Evolutionary conservation across 2,888 invertebrate genomes (phyloP), one percentile per base, ranked within the genome.

Genomic region (Cremastobaeus sp.): DNA sequence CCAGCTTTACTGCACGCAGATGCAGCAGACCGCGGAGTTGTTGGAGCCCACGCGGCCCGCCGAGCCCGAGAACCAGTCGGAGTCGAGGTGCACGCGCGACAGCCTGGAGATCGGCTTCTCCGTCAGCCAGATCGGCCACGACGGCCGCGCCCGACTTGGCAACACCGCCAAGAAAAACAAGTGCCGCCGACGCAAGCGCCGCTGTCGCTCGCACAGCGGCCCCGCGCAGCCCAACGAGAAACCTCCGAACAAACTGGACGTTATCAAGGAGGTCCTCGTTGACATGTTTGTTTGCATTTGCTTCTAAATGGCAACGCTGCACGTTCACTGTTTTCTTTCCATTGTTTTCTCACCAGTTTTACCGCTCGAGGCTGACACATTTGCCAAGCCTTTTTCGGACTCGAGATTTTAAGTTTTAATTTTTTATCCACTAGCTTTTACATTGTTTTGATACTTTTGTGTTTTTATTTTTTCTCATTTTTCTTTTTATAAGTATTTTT

Each of bases 251-350:
- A 85, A 82, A 54, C 70, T 84, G 5, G 83, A 82, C 45, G 83
- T 82, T 45, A 68, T 84, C 15, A 85, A 83, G 72, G 83, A 84
- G 17, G 83, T 85, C 41, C 78, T 85, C 0, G 74, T 85, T 35
- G 85, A 85, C 74, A 78, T 85, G 47, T 85, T 85, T 41, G 81
- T 84, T 47, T 84, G 85, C 71, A 83, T 84, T 57, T 85, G 85
- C 72, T 82, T 85, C 54, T 85, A 57, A n/a, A n/a, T n/a, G n/a
- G n/a, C n/a, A n/a, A n/a, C n/a, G n/a, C n/a, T n/a, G n/a, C n/a
- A n/a, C n/a, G n/a, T n/a, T n/a, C n/a, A n/a, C n/a, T n/a, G n/a
- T n/a, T n/a, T n/a, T n/a, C n/a, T n/a, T n/a, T n/a, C n/a, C n/a
- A n/a, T n/a, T n/a, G n/a, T n/a, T n/a, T n/a, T n/a, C n/a, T n/a